Percentiles rank a stretch among this genome's conserved stretches.
These are phyloP conservation scores for Apantesis nais DNA, from an alignment of 2,888 invertebrate genomes.

Conservation along the genomic window DNA sequence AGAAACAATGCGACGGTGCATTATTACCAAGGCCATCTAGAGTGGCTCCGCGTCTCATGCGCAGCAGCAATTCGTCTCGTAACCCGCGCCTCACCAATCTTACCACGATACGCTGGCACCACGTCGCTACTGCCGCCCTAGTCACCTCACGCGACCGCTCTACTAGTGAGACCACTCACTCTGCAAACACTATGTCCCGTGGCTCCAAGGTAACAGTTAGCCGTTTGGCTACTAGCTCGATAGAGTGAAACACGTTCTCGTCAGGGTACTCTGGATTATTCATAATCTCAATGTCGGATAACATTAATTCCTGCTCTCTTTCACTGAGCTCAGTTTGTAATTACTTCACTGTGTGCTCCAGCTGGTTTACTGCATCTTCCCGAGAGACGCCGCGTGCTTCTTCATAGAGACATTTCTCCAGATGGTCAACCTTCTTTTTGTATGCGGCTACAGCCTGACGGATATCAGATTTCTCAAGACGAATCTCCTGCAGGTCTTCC, in stretches of 20 bases:
- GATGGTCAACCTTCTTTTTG: too few species aligned
- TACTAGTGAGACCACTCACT: not conserved
- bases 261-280: not conserved
- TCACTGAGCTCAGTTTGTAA: constrained; percentile 5
- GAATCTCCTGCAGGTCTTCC: too few species aligned
- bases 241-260: not conserved
- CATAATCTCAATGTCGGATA: not conserved
- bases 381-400: not conserved
- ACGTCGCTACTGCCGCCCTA: not conserved
- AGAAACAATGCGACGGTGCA: too few species aligned
- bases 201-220: not conserved
- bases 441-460: too few species aligned
- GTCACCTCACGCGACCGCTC: not conserved
- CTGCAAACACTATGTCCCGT: not conserved
- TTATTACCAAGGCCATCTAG: too few species aligned
- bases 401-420: not conserved
- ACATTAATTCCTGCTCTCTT: not conserved
- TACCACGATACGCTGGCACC: not conserved
- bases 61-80: too few species aligned
- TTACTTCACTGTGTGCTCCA: not conserved
- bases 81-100: not conserved
- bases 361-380: not conserved
- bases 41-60: too few species aligned
- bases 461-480: too few species aligned
- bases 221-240: not conserved